Percentiles rank a stretch among this genome's conserved stretches.
phyloP scores from a whole-genome alignment of 2,113 vertebrate genomes.

The Galbula dea region DNA sequence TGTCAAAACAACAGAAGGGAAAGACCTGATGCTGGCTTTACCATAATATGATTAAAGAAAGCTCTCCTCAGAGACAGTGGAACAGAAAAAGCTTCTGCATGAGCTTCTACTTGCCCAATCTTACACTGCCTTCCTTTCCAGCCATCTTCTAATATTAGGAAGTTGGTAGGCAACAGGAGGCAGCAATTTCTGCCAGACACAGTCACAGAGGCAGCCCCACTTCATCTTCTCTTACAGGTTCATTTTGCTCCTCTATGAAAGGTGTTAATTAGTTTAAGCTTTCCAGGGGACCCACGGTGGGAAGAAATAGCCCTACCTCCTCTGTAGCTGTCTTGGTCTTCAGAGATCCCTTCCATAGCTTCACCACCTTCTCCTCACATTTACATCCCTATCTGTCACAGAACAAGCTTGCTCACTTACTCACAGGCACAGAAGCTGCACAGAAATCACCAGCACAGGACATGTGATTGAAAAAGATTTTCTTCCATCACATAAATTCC shows the following conservation, averaged over 20 bases:
- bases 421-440: not conserved
- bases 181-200: not conserved
- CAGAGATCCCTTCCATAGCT: not conserved
- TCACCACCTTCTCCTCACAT: not conserved
- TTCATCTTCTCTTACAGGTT: not conserved
- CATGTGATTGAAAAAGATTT: not conserved
- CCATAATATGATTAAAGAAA: not conserved
- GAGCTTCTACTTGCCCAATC: not conserved
- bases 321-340: not conserved
- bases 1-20: not conserved
- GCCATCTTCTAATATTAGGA: not conserved
- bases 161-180: not conserved
- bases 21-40: constrained; percentile 13
- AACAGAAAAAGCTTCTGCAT: not conserved
- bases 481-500: not conserved
- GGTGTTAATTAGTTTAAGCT: not conserved
- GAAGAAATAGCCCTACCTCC: not conserved
- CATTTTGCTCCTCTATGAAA: not conserved
- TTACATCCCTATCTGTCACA: not conserved
- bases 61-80: not conserved
- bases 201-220: not conserved
- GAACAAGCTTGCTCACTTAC: not conserved
- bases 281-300: not conserved
- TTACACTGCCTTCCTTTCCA: not conserved
- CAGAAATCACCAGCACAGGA: not conserved